Percentiles rank a stretch among this genome's conserved stretches.
Evolutionary conservation across 1,140 invertebrate genomes (phyloP).

Genomic region (Eupeodes corollae): DNA sequence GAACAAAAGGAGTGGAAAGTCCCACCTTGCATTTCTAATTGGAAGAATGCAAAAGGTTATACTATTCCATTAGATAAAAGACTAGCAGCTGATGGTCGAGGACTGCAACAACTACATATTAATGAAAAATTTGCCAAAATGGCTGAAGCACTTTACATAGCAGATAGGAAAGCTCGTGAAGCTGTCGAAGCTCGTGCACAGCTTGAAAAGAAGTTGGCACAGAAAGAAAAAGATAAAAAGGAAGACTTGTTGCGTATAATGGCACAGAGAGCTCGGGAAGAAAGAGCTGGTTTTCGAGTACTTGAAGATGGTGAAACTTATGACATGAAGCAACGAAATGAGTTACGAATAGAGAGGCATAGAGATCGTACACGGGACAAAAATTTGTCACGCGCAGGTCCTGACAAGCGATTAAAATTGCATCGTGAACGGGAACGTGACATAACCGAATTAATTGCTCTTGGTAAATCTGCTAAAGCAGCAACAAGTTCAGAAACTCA

Average conservation of each 20-base stretch:
- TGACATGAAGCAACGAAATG: slow-evolving; percentile 79
- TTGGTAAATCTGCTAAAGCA: slow-evolving; percentile 85
- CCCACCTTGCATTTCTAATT: slow-evolving; percentile 98
- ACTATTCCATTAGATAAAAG: slow-evolving; percentile 98
- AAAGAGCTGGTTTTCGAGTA: slow-evolving; percentile 61
- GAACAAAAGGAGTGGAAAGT: slow-evolving; percentile 99
- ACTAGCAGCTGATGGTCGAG: slow-evolving; percentile 93
- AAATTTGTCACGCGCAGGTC: slow-evolving; percentile 85
- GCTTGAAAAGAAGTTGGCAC: slow-evolving; percentile 89
- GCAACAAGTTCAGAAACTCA: slow-evolving; percentile 64
- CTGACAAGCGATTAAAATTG: slow-evolving; percentile 82
- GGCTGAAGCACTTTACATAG: slow-evolving; percentile 94
- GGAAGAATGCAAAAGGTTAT: slow-evolving; percentile 98
- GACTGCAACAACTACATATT: slow-evolving; percentile 92
- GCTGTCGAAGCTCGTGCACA: slow-evolving; percentile 93
- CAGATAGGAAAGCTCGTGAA: slow-evolving; percentile 92
- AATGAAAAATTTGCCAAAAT: slow-evolving; percentile 99
- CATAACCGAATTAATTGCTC: slow-evolving; percentile 96
- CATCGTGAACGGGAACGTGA: slow-evolving; percentile 90
- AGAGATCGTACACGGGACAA: slow-evolving; percentile 84
- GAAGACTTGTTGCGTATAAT: slow-evolving; percentile 87
- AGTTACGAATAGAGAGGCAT: slow-evolving; percentile 78
- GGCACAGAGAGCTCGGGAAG: slow-evolving; percentile 91
- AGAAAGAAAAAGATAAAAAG: slow-evolving; percentile 97
- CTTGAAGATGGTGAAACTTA: slow-evolving; percentile 41